These are phyloP conservation scores for Oreochromis spilurus DNA, from an alignment of 2,113 vertebrate genomes.

Conservation along the genomic window DNA sequence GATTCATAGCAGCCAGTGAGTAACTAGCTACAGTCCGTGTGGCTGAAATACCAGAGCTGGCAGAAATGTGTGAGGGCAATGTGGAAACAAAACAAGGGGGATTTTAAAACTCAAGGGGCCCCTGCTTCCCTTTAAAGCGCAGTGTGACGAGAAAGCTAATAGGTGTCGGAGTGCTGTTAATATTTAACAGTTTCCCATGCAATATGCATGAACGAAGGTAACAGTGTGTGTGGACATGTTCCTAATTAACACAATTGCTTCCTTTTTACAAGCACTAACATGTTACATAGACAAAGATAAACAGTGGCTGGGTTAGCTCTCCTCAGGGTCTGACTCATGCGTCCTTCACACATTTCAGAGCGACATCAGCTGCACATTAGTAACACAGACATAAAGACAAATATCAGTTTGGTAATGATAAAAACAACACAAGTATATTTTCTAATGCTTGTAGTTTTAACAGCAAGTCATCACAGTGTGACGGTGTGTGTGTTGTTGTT, in stretches of 20 bases:
- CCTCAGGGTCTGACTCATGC: neutral
- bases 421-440: neutral
- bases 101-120: slow-evolving; percentile 59
- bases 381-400: neutral
- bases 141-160: slow-evolving; percentile 68
- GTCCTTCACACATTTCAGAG: neutral
- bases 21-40: slow-evolving; percentile 27
- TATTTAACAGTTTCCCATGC: slow-evolving; percentile 57
- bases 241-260: slow-evolving; percentile 46
- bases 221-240: slow-evolving; percentile 46
- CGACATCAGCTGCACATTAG: neutral
- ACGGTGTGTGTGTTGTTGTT: neutral
- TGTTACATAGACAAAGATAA: slow-evolving; percentile 2
- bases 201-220: slow-evolving; percentile 59
- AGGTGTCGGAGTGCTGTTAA: slow-evolving; percentile 60
- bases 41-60: slow-evolving; percentile 53
- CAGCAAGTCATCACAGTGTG: neutral
- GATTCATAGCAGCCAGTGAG: slow-evolving; percentile 19
- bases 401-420: neutral
- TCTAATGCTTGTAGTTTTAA: neutral
- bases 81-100: slow-evolving; percentile 49
- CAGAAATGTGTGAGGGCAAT: slow-evolving; percentile 39
- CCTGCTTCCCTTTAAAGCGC: slow-evolving; percentile 45
- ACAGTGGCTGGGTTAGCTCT: neutral
- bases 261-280: slow-evolving; percentile 32